A percentile compares a stretch with the other conserved stretches of the same genome.
These are phyloP conservation scores for Ceratothoa steindachneri DNA, from an alignment of 2,888 invertebrate genomes.

Conservation along the genomic window DNA sequence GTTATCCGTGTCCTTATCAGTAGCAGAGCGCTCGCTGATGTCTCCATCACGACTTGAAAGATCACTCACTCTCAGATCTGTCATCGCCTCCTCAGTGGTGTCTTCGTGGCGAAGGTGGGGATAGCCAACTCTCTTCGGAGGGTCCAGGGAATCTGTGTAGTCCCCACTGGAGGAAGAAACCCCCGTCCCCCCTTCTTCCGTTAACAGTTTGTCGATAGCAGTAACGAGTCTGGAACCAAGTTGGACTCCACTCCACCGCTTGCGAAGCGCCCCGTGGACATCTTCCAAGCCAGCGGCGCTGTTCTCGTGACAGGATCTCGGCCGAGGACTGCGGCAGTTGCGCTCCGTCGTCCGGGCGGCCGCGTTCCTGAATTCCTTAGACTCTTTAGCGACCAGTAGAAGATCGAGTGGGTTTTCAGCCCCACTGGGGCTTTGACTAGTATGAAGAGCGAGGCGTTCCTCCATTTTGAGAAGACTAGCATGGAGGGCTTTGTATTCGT, in stretches of 20 bases:
- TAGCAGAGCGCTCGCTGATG: constrained; percentile 42
- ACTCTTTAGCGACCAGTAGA: constrained; percentile 39
- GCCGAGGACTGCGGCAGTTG: constrained; percentile 55
- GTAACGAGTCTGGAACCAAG: constrained; percentile 68
- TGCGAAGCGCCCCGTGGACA: constrained; percentile 57
- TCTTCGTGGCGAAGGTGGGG: not conserved
- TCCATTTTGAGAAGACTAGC: constrained; percentile 69
- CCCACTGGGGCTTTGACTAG: constrained; percentile 45
- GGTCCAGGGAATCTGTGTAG: constrained; percentile 69
- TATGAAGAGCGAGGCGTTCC: constrained; percentile 48
- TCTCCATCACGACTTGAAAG: constrained; percentile 31
- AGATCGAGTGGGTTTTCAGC: constrained; percentile 46
- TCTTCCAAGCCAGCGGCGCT: constrained; percentile 49
- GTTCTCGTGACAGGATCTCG: constrained; percentile 68
- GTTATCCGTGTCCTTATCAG: constrained; percentile 46
- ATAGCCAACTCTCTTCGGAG: constrained; percentile 40
- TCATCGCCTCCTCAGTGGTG: constrained; percentile 21
- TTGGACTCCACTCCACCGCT: constrained; percentile 70
- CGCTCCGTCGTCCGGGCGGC: constrained; percentile 38
- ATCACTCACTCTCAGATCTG: constrained; percentile 27
- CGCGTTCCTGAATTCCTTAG: constrained; percentile 48
- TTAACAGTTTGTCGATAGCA: constrained; percentile 66
- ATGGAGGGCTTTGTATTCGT: constrained; percentile 71
- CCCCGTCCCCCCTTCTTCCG: constrained; percentile 63
- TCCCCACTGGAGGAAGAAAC: constrained; percentile 67